Evolutionary conservation across 2,888 invertebrate genomes (phyloP).

Genomic region (Lamellibrachia satsuma): DNA sequence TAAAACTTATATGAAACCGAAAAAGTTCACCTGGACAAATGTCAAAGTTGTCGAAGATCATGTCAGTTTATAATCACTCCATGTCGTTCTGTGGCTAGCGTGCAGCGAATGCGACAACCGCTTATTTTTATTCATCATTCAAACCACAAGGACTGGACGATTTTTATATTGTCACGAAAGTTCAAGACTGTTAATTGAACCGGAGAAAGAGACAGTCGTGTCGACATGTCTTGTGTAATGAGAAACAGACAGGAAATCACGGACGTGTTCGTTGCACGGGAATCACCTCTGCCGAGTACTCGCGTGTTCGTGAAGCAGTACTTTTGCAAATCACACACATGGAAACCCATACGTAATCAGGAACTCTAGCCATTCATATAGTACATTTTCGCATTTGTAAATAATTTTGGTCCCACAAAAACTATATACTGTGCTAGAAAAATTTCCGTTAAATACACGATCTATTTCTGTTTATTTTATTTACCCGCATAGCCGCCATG

Average conservation of each 20-base stretch:
- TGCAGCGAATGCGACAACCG: not conserved
- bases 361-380: too few relatives aligned
- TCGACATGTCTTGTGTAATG: not conserved
- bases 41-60: not conserved
- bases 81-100: conserved; percentile 13
- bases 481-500: too few relatives aligned
- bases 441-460: too few relatives aligned
- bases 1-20: not conserved
- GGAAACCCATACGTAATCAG: too few relatives aligned
- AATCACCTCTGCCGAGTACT: not conserved
- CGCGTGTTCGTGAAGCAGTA: conserved; percentile 20
- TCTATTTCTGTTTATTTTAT: too few relatives aligned
- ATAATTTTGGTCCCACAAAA: too few relatives aligned
- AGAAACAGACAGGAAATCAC: not conserved
- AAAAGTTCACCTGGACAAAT: not conserved
- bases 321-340: too few relatives aligned
- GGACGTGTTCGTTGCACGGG: not conserved
- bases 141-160: not conserved
- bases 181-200: not conserved
- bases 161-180: not conserved
- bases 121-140: not conserved
- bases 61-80: not conserved
- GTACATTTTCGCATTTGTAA: too few relatives aligned
- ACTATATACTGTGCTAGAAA: too few relatives aligned
- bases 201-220: conserved; percentile 6